Percentiles rank a stretch among this genome's conserved stretches.
Evolutionary conservation across 2,797 vertebrate species (phyloP).

Genomic region (Holocentrus rufus): DNA sequence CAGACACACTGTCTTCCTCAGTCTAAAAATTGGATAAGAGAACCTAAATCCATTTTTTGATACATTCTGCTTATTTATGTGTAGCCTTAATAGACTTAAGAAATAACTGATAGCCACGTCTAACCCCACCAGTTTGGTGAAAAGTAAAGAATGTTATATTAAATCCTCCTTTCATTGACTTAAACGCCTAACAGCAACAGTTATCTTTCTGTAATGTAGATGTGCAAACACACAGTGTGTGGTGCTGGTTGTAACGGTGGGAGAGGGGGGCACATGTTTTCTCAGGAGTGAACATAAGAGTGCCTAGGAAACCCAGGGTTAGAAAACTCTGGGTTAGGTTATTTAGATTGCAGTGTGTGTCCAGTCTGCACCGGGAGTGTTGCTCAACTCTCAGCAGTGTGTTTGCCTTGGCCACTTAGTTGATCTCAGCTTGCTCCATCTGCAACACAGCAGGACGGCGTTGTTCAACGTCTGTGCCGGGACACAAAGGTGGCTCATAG

Average conservation of each 20-base stretch:
- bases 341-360: constrained; percentile 35
- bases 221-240: background rate
- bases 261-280: background rate
- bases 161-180: background rate
- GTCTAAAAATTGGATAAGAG: background rate
- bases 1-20: background rate
- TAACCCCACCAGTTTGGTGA: background rate
- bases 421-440: constrained; percentile 25
- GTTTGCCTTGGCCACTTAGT: constrained; percentile 39
- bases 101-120: background rate
- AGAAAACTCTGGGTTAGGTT: constrained; percentile 7
- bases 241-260: background rate
- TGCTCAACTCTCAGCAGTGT: constrained; percentile 39
- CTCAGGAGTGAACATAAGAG: background rate
- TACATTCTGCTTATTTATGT: background rate
- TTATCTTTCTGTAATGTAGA: background rate
- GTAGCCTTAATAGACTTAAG: background rate
- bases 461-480: background rate
- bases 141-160: background rate
- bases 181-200: background rate
- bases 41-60: background rate
- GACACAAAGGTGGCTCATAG: background rate
- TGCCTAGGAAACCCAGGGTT: background rate
- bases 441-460: background rate
- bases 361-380: constrained; percentile 27